A percentile compares a stretch with the other conserved stretches of the same genome.
Conservation (phyloP, 2,797 vertebrate genomes). For the Gephyroberyx darwinii region DNA sequence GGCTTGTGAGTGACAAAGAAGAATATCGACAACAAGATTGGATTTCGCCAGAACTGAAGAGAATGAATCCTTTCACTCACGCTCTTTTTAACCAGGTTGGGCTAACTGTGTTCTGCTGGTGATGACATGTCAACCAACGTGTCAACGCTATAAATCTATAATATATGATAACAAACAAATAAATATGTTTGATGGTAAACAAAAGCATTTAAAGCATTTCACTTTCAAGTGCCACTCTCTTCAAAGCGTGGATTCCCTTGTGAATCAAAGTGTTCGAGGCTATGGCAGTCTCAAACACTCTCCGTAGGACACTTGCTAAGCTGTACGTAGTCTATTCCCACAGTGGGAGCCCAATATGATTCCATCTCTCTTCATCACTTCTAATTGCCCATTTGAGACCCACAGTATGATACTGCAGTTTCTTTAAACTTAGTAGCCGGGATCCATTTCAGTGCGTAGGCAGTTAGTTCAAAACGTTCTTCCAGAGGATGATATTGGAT, state of each 20-base stretch:
- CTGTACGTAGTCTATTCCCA: constrained; percentile 25
- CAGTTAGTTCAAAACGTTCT: constrained; percentile 47
- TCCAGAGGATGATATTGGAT: constrained; percentile 58
- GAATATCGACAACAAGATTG: not conserved
- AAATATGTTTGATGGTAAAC: too few species aligned
- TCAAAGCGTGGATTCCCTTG: constrained; percentile 1
- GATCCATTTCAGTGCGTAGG: constrained; percentile 58
- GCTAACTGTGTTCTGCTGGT: not conserved
- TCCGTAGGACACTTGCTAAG: constrained; percentile 33
- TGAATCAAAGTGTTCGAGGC: not conserved
- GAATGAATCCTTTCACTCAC: not conserved
- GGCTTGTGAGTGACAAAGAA: not conserved
- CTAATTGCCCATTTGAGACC: constrained; percentile 64
- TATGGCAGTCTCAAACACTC: not conserved
- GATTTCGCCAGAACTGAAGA: not conserved
- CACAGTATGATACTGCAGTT: constrained; percentile 45
- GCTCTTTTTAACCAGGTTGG: constrained; percentile 9
- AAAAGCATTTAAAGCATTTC: too few species aligned
- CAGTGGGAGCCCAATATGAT: constrained; percentile 52
- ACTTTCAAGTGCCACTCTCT: not conserved
- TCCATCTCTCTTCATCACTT: constrained; percentile 54
- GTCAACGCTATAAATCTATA: not conserved
- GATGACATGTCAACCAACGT: not conserved
- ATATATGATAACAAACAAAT: too few species aligned
- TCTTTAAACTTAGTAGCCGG: constrained; percentile 44